Percentiles rank a stretch among this genome's conserved stretches.
Evolutionary conservation across 1,140 invertebrate genomes (phyloP).

Genomic region (Cydia pomonella): DNA sequence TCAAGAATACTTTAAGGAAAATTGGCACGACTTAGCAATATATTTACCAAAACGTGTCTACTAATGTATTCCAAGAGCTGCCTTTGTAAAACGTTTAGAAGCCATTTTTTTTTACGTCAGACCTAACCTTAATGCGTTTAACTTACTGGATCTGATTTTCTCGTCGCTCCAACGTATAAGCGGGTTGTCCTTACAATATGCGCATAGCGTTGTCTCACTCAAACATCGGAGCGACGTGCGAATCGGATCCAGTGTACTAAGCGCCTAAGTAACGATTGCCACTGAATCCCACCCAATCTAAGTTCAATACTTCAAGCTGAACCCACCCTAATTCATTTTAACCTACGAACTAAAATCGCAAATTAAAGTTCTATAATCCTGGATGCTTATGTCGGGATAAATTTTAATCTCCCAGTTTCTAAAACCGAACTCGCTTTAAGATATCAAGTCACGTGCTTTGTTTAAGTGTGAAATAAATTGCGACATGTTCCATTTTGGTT

Average conservation of each 20-base stretch:
- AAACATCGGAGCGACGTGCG: too few relatives aligned
- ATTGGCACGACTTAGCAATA: neutral
- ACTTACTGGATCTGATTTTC: too few relatives aligned
- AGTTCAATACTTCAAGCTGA: neutral
- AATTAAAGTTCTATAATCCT: neutral
- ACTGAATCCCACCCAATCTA: neutral
- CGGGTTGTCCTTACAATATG: too few relatives aligned
- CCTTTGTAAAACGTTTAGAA: constrained; percentile 7
- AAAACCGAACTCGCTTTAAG: neutral
- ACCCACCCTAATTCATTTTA: neutral
- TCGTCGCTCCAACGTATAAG: too few relatives aligned
- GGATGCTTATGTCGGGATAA: neutral
- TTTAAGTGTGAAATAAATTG: neutral
- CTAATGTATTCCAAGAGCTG: neutral
- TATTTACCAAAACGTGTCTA: neutral
- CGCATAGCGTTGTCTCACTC: too few relatives aligned
- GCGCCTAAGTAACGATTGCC: neutral
- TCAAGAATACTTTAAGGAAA: constrained; percentile 1
- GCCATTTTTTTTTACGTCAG: neutral
- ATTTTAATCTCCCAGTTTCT: constrained; percentile 1
- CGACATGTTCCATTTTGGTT: neutral
- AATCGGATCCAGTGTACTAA: too few relatives aligned
- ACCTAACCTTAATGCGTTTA: neutral
- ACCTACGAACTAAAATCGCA: neutral
- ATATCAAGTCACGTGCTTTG: neutral